Conservation (phyloP, 2,888 invertebrate genomes). For the Pantelozetes paolii region DNA sequence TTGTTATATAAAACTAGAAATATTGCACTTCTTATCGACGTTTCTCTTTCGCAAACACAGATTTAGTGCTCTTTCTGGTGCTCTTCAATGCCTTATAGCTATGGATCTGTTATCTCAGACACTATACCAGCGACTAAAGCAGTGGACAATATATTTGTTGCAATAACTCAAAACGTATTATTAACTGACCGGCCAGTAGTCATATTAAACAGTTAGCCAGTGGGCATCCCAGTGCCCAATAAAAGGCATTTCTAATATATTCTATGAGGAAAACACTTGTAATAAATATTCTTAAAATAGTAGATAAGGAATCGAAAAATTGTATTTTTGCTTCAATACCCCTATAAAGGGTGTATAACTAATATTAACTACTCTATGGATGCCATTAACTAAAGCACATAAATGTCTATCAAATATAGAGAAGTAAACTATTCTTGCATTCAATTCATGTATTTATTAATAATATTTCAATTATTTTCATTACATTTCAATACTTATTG, state of each 20-base stretch:
- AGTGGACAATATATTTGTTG: conserved; percentile 31
- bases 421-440: no score
- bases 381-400: no score
- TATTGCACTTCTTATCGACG: conserved; percentile 33
- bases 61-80: conserved; percentile 13
- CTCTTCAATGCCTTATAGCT: conserved; percentile 1
- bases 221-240: conserved; percentile 23
- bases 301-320: conserved; percentile 26
- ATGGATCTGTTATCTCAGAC: conserved; percentile 23
- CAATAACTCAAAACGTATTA: conserved; percentile 33
- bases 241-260: conserved; percentile 16
- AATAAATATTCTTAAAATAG: conserved; percentile 35
- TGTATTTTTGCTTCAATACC: background rate
- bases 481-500: no score
- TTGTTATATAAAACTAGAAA: background rate
- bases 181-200: conserved; percentile 34
- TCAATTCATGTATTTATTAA: no score
- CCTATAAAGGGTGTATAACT: background rate
- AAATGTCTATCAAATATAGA: no score
- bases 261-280: conserved; percentile 24
- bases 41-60: conserved; percentile 28
- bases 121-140: background rate
- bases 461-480: no score
- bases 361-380: background rate
- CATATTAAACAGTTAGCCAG: conserved; percentile 34